Evolutionary conservation across 2,113 vertebrate genomes (phyloP).

Genomic region (Tringa solitaria): DNA sequence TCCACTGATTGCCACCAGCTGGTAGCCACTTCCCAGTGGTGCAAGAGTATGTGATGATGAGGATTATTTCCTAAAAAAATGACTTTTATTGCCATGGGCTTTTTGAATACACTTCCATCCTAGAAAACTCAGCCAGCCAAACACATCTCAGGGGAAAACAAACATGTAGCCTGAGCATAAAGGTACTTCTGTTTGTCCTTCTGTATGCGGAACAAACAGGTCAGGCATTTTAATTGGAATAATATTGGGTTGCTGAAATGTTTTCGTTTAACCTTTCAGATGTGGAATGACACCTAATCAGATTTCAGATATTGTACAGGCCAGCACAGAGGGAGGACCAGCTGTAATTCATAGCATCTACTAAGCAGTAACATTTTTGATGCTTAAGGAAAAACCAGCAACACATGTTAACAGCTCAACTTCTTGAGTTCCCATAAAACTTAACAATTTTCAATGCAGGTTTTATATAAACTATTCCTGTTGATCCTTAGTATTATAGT

Average conservation of each 20-base stretch:
- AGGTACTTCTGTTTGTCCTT: not conserved
- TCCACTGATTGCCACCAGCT: not conserved
- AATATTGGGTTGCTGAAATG: not conserved
- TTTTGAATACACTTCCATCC: not conserved
- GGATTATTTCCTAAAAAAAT: not conserved
- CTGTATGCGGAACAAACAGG: accelerated
- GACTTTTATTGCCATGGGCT: not conserved
- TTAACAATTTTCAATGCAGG: not conserved
- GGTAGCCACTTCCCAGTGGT: not conserved
- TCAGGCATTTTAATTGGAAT: not conserved
- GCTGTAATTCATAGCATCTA: not conserved
- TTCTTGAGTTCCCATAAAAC: not conserved
- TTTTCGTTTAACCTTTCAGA: not conserved
- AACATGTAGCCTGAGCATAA: not conserved
- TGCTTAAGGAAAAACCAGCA: not conserved
- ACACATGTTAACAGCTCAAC: not conserved
- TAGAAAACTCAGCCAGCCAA: not conserved
- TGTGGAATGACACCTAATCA: not conserved
- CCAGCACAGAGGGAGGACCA: not conserved
- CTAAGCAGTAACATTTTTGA: not conserved
- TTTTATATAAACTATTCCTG: not conserved
- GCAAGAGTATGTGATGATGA: not conserved
- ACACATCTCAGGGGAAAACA: not conserved
- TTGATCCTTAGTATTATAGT: not conserved
- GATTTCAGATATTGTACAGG: not conserved